phyloP scores from a whole-genome alignment of 53 echinoderm and acorn worm species.

The Henricia sp. region DNA sequence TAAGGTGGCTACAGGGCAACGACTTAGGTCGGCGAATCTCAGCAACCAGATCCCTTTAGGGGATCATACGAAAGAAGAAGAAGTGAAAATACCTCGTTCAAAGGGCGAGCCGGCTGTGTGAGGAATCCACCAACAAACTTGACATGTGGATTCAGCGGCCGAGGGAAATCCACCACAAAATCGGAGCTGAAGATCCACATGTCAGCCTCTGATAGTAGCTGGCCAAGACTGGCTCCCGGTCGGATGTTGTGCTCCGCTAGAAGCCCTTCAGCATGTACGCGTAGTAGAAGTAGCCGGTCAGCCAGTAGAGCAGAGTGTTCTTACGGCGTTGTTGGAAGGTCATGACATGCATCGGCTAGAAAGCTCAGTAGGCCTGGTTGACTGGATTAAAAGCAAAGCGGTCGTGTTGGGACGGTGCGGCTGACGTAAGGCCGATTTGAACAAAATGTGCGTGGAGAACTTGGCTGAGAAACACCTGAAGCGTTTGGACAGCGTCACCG shows the following conservation, averaged over 20 bases:
- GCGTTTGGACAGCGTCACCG: slow-evolving; percentile 15
- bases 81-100: no score
- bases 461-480: slow-evolving; percentile 36
- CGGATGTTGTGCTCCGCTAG: neutral
- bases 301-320: slow-evolving; percentile 12
- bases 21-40: no score
- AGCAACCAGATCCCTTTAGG: no score
- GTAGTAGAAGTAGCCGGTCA: neutral
- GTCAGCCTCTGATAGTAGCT: slow-evolving; percentile 1
- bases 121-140: no score
- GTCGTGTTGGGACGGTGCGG: slow-evolving; percentile 32
- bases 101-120: no score
- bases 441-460: slow-evolving; percentile 16
- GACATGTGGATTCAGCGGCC: no score
- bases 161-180: no score
- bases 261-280: neutral
- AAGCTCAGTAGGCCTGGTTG: slow-evolving; percentile 47
- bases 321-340: slow-evolving; percentile 21
- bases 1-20: no score
- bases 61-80: no score
- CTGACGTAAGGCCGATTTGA: slow-evolving; percentile 35
- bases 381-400: slow-evolving; percentile 24
- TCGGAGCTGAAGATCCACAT: slow-evolving; percentile 38
- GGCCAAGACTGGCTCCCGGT: slow-evolving; percentile 14
- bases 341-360: slow-evolving; percentile 49